Evolutionary conservation across 2,888 invertebrate genomes (phyloP), one percentile per base, ranked within the genome.

Genomic region (Drosophila kanekoi): DNA sequence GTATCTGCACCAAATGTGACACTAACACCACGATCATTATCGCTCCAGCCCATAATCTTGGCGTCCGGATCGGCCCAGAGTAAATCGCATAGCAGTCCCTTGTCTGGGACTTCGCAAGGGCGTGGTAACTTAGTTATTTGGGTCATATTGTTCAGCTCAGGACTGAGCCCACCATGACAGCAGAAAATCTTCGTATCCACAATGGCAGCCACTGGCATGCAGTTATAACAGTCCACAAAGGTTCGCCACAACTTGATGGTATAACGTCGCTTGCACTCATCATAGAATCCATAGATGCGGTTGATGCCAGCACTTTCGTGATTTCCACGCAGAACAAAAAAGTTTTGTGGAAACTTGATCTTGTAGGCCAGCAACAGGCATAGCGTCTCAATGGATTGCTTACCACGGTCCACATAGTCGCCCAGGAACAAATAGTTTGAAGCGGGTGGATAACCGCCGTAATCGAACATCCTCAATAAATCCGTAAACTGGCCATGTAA

Each of bases 171-270:
- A 77, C 95, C 95, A 88, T 95, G 95, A 91, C 95, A 95, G 91
- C 95, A 95, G 93, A 95, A 95, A 81, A 95, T 95, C 92, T 95
- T 95, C 91, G 95, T 95, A 91, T 97, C 95, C 93, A 98, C 97
- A 92, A 99, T 98, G 79, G 99, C 98, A 43, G 98, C 98, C 20
- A 99, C 98, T 23, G 99, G 99, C 93, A 99, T 95, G 92, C 98
- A 98, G 93, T 99, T 99, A 93, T 99, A 99, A 93, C 98, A 99
- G 93, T 99, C 98, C 90, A 98, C 98, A 93, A 99, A 99, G 13
- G 98, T 98, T 94, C 99, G 98, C 98, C 99, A 99, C 91, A 99
- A 93, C 93, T 99, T 99, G 91, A 99, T 98, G 93, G 98, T 98
- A 93, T 98, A 99, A 87, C 95, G 94, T 90, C 95, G 93, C 93